Base-by-base conservation (phyloP, 2,888 invertebrate species). In the Drosophila robusta region DNA sequence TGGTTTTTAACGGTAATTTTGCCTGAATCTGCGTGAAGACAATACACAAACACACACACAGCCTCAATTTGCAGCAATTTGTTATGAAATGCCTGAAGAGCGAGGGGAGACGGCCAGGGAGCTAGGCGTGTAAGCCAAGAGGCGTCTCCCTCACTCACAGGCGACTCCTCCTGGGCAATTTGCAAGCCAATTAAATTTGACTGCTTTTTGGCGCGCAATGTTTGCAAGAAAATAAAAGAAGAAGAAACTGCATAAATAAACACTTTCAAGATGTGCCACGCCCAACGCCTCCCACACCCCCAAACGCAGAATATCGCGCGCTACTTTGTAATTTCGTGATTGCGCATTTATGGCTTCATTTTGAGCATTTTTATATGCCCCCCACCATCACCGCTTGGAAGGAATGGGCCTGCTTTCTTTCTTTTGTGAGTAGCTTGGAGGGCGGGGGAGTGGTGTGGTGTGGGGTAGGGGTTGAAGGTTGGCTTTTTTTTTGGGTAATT, bases 311-410 rank as follows among this genome's bases (percentile, higher is more conserved):
- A 68, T 58, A 62, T 74, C 41, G 52, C 54, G 62, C 51, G 70
- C 52, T 63, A 75, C 75, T 82, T 70, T 87, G 87, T 88, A 84
- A 84, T 84, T 88, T 81, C 81, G 89, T 87, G 89, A 88, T 89
- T 87, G 87, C 84, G 89, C 87, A 89, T 87, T 87, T 87, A 89
- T 89, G 87, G 87, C 84, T 86, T 87, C 75, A 89, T 89, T 87
- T 86, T 73, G 56, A 81, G 79, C 68, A 74, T 79, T 86, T 88
- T 89, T 88, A 87, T 88, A 78, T 76, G 60, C 65, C 34, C 41
- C 47, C 51, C 26, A 42, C 14, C 26, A 8, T 7, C 38, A 3
- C 3, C 4, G 11, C 29, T 29, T 2, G 8, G 22, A 29, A 4
- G 54, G 39, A 42, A 42, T 7, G 34, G 36, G 22, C 26, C 34